Conservation (phyloP, 2,797 vertebrate genomes). For the Spizella passerina region DNA sequence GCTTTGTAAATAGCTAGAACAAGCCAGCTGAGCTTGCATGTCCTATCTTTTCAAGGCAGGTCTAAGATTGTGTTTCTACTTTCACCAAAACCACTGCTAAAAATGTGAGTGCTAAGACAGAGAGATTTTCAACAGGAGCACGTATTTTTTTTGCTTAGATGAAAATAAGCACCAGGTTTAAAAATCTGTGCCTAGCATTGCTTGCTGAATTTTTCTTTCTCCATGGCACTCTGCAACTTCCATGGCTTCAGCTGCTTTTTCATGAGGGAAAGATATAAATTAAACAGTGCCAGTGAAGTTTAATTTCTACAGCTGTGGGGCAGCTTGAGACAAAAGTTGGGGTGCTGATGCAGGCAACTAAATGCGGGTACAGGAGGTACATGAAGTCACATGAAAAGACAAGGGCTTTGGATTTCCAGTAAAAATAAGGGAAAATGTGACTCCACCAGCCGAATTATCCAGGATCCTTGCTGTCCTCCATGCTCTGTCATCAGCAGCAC, state of each 20-base stretch:
- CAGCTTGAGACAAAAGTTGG: neutral
- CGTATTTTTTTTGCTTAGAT: neutral
- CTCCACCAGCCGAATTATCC: neutral
- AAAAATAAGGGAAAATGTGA: neutral
- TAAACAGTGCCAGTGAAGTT: neutral
- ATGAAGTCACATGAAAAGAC: neutral
- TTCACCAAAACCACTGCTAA: neutral
- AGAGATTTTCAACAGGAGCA: neutral
- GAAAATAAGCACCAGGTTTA: neutral
- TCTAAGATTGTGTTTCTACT: conserved; percentile 9
- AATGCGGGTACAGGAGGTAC: neutral
- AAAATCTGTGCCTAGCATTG: neutral
- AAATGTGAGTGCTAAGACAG: neutral
- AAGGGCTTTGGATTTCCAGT: neutral
- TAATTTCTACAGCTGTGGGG: neutral
- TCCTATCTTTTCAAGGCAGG: neutral
- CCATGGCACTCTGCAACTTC: neutral
- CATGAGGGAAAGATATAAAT: neutral
- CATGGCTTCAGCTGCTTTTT: neutral
- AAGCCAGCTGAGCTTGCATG: neutral
- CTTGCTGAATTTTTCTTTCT: neutral
- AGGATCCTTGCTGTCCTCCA: neutral
- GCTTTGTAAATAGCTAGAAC: conserved; percentile 47
- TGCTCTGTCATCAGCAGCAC: neutral
- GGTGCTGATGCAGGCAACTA: neutral